Evolutionary conservation across 2,797 vertebrate genomes (phyloP).

Genomic region (Enteromius mattozi): DNA sequence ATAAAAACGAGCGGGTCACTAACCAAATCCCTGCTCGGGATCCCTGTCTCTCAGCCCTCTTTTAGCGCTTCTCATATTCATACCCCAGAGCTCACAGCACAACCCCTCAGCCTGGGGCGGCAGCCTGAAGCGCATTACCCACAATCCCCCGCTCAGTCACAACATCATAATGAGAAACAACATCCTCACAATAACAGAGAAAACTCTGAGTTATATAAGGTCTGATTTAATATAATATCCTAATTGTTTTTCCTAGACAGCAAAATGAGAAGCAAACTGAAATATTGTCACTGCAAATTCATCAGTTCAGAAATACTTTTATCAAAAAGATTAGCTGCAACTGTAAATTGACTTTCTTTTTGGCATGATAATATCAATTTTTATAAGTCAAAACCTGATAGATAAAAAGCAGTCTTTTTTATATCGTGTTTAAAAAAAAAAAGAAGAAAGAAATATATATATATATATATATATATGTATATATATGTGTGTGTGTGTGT

Average conservation of each 20-base stretch:
- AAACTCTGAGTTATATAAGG: neutral
- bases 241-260: neutral
- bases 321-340: neutral
- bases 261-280: neutral
- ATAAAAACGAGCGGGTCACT: neutral
- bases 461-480: no score
- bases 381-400: neutral
- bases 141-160: conserved; percentile 24
- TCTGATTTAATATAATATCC: neutral
- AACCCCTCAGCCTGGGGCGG: conserved; percentile 22
- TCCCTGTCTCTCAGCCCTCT: conserved; percentile 6
- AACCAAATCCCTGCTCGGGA: conserved; percentile 19
- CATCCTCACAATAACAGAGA: neutral
- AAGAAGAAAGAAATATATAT: neutral
- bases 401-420: neutral
- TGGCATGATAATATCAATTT: no score
- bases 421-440: neutral
- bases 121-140: conserved; percentile 12
- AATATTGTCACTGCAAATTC: neutral
- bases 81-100: conserved; percentile 33
- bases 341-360: neutral
- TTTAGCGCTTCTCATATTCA: neutral
- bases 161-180: conserved; percentile 14
- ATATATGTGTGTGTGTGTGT: no score
- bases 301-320: neutral